Evolutionary conservation across 2,888 invertebrate species (phyloP).

Genomic region (Erebia ligea): DNA sequence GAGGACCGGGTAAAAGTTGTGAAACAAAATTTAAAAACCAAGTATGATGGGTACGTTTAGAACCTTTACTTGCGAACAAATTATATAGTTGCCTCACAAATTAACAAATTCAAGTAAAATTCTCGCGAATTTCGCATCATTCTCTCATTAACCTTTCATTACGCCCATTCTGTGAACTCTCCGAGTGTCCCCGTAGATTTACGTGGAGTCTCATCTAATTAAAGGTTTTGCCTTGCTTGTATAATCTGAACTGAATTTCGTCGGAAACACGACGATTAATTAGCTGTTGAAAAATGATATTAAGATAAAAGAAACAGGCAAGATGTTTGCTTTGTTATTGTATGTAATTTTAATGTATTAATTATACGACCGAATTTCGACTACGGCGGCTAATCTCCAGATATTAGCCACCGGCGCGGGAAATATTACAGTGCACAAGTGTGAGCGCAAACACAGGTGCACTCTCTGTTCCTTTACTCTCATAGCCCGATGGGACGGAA

Average conservation of each 20-base stretch:
- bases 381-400: too few species aligned
- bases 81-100: slow-evolving; percentile 4
- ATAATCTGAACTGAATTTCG: slow-evolving; percentile 7
- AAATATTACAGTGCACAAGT: too few species aligned
- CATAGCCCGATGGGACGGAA: too few species aligned
- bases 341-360: too few species aligned
- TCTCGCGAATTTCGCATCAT: slow-evolving; percentile 1
- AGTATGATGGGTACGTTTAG: neutral
- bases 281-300: neutral
- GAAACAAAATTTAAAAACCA: too few species aligned
- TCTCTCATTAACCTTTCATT: slow-evolving; percentile 21
- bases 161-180: slow-evolving; percentile 15
- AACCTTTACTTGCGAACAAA: neutral
- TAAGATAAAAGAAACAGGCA: neutral
- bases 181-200: slow-evolving; percentile 23
- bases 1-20: too few species aligned
- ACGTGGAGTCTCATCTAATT: slow-evolving; percentile 22
- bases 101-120: slow-evolving; percentile 13
- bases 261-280: slow-evolving; percentile 3
- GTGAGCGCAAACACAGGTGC: too few species aligned
- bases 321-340: neutral
- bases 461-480: too few species aligned
- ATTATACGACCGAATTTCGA: too few species aligned
- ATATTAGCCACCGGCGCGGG: too few species aligned
- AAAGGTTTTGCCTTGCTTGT: slow-evolving; percentile 4